Evolutionary conservation across 37 sponge, comb jelly and placozoan genomes (phyloP), one percentile per base, ranked within the genome.

Genomic region (Agelas oroides): DNA sequence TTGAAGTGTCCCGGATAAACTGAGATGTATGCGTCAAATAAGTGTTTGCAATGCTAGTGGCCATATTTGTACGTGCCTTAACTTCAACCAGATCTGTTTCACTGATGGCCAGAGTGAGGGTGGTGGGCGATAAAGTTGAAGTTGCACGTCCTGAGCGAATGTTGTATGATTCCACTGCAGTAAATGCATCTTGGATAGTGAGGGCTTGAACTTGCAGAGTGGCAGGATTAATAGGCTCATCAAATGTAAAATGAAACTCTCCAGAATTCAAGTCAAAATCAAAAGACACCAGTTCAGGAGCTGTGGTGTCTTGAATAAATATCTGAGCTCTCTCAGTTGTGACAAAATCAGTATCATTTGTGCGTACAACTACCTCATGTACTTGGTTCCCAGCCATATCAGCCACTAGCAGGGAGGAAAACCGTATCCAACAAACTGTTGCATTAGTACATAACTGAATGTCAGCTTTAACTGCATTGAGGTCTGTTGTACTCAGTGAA

Each of bases 341-440:
- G 38, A 35, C 73, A 34, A 77, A 65, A 0, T 38, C 31, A 25
- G 38, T 55, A 38, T 65, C 61, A 8, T 21, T 65, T 15, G 65
- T n/a, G 12, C 71, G 40, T 19, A 79, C 32, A 16, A 66, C 39
- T 23, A 88, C 59, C 19, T 67, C 75, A 5, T 13, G 31, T 19
- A 92, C 80, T 12, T 63, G 55, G 80, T 97, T 97, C 1, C 88
- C 95, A 62, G 89, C 86, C 95, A 92, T 91, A 75, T 97, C 97
- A 15, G 27, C 55, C 19, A 94, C 53, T 63, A 94, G 89, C 0
- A 19, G 39, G 25, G 61, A 24, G 36, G 75, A 60, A 46, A 94
- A 91, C 12, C 87, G 87, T 12, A 94, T 64, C 65, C 70, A 92
- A 75, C 97, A 97, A 18, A 14, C 31, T 30, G 67, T 37, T 5